Base-by-base conservation (phyloP, 2,113 vertebrate species). In the Eidolon helvum region DNA sequence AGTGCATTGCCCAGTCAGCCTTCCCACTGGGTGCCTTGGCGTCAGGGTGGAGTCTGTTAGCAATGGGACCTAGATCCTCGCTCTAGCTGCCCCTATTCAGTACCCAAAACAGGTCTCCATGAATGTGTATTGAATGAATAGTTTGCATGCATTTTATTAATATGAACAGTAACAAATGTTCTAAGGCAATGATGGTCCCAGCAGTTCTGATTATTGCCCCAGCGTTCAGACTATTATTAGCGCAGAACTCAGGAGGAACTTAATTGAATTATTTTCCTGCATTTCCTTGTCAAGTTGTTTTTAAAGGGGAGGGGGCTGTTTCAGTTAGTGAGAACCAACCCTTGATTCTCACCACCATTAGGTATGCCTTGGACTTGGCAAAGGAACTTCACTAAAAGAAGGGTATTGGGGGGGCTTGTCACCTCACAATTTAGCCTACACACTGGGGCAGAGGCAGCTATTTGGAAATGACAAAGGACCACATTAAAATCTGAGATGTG, bases 131-230 rank as follows among this genome's bases (percentile, higher is more conserved):
- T 87, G 69, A n/a, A 33, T 71, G 65, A 87, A 59, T 30, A 66
- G 68, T 79, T 71, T 94, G 61, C 48, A 63, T 35, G 30, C 14
- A 33, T 68, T 40, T 78, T 88, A 53, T 95, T 86, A 68, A 93
- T 91, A 33, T 89, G 89, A 91, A 80, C 75, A 63, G 48, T 74
- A 96, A 57, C 4, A 78, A 87, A 38, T 53, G 48, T 43, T 91
- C 24, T 30, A n/a, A 59, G 26, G 53, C 63, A 22, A 4, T 7
- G 19, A 53, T 6, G 53, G 24, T 94, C 35, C 43, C 69, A 19
- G 30, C 57, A 24, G 22, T 6, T 6, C 33, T 55, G 85, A 50
- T 43, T 43, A 10, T 50, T 74, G 12, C 77, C 69, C 35, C 65
- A 33, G 28, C 38, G 72, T 8, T 83, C 50, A 33, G 59, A 26